A percentile compares a stretch with the other conserved stretches of the same genome.
Evolutionary conservation across 2,888 invertebrate species (phyloP).

Genomic region (Camponotus fellah): DNA sequence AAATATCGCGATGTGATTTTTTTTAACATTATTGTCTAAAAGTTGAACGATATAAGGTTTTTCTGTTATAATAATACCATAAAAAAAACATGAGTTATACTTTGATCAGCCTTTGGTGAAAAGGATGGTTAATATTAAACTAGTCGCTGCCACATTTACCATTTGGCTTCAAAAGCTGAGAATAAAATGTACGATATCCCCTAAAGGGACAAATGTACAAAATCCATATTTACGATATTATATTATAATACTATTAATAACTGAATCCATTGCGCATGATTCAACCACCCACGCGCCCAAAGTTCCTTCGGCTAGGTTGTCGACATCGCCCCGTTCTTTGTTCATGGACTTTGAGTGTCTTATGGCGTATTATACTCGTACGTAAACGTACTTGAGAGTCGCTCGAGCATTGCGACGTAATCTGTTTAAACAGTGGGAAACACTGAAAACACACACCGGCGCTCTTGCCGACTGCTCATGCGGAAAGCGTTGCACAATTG

Average conservation of each 20-base stretch:
- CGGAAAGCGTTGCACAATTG: conserved; percentile 3
- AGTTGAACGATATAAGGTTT: background rate
- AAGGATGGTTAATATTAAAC: background rate
- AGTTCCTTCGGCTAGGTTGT: conserved; percentile 8
- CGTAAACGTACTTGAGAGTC: conserved; percentile 29
- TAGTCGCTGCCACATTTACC: background rate
- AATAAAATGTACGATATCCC: background rate
- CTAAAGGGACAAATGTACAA: background rate
- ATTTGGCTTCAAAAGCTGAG: background rate
- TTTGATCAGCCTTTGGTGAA: background rate
- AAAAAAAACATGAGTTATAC: background rate
- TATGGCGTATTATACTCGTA: conserved; percentile 2
- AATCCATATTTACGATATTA: conserved; percentile 2
- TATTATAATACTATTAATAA: background rate
- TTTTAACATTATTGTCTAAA: background rate
- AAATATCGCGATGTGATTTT: background rate
- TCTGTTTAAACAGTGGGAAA: conserved; percentile 37
- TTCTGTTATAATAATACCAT: background rate
- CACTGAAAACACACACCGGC: conserved; percentile 19
- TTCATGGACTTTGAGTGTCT: conserved; percentile 21
- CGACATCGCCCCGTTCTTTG: conserved; percentile 16
- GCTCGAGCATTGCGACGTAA: conserved; percentile 30
- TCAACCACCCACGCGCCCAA: background rate
- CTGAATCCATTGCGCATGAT: background rate
- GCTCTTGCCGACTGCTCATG: conserved; percentile 12